Evolutionary conservation across 2,888 invertebrate genomes (phyloP), one percentile per base, ranked within the genome.

Genomic region (Napeogenes sylphis): DNA sequence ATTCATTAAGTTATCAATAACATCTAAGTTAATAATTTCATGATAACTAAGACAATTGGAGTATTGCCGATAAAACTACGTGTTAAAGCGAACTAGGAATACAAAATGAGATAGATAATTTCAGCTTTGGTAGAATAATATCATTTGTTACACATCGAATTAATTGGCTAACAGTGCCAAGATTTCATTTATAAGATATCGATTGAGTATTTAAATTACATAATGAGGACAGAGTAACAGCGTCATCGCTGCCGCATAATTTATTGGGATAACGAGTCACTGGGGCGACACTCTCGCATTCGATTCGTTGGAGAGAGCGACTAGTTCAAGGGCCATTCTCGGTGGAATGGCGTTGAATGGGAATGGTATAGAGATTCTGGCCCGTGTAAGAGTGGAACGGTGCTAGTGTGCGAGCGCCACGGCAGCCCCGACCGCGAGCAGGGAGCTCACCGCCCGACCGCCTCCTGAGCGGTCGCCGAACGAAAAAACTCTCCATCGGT

Each of bases 401-500:
- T 85, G 87, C 82, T 89, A 90, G 83, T 83, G 85, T 80, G 85
- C 84, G 77, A 90, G 84, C 83, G 87, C 89, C 78, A 87, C 89
- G 88, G 90, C 87, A 77, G 90, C 90, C 74, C 86, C 88, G 76
- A 89, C 80, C 76, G 85, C 87, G 81, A 87, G 80, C 78, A 85
- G 82, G 71, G 87, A 87, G 73, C 87, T 87, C 83, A 90, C 85
- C 87, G 91, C 72, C 82, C 85, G 87, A 83, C 87, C 87, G 87
- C 88, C 87, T 91, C 90, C 85, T 85, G 91, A 85, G 89, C 90
- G 85, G 88, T 88, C 84, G 89, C 89, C 76, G 91, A 87, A 80
- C 91, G 91, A 85, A 91, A 92, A 88, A 92, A 91, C 91, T 91
- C 91, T 68, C 83, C 85, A 80, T 83, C 88, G 68, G 82, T 92